Evolutionary conservation across 2,888 invertebrate species (phyloP).

Genomic region (Agriotes lineatus): DNA sequence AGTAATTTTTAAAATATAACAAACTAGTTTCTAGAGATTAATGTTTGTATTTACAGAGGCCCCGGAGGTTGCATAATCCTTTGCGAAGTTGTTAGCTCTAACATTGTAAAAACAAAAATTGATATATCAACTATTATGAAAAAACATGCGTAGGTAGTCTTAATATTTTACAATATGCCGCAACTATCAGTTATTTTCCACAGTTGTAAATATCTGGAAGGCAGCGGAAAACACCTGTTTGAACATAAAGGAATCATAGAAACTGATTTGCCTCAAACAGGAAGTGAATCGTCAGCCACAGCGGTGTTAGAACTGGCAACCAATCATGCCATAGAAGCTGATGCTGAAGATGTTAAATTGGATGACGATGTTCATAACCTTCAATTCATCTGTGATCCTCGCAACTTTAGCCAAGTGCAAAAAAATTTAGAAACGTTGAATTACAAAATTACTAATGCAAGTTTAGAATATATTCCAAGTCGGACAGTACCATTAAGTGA

Average conservation of each 20-base stretch:
- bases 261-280: constrained; percentile 59
- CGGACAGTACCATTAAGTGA: constrained; percentile 66
- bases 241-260: constrained; percentile 73
- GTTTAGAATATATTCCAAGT: constrained; percentile 68
- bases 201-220: constrained; percentile 67
- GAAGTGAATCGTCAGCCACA: constrained; percentile 51
- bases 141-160: constrained; percentile 70
- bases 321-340: constrained; percentile 76
- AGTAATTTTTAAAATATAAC: too few relatives aligned
- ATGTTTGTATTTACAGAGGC: constrained; percentile 66
- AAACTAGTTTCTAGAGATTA: too few relatives aligned
- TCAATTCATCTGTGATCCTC: constrained; percentile 72
- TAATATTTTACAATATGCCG: too few relatives aligned
- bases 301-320: constrained; percentile 70
- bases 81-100: constrained; percentile 71
- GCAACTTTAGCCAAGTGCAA: constrained; percentile 66
- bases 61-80: constrained; percentile 70
- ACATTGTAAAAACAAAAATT: constrained; percentile 66
- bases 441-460: constrained; percentile 67
- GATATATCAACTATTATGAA: constrained; percentile 69
- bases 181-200: too few relatives aligned
- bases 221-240: constrained; percentile 68
- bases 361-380: constrained; percentile 63
- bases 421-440: constrained; percentile 65
- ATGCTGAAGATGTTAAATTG: constrained; percentile 76